A percentile compares a stretch with the other conserved stretches of the same genome.
Conservation (phyloP, 2,113 vertebrate genomes). For the Cynoglossus semilaevis region DNA sequence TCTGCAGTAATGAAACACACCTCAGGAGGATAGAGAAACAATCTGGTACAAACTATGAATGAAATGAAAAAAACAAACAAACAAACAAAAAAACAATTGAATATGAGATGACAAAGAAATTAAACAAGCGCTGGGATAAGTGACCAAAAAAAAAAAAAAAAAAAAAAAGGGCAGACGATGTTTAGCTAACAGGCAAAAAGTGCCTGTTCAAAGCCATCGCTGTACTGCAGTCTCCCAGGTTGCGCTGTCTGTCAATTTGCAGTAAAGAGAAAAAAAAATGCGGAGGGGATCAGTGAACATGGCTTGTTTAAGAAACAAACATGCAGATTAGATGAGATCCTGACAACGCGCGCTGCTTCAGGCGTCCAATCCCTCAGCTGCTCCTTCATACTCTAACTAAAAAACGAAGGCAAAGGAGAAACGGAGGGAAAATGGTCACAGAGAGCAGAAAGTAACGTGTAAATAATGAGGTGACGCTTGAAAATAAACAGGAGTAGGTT, state of each 20-base stretch:
- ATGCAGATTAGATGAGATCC: conserved; percentile 78
- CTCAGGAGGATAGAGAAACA: conserved; percentile 13
- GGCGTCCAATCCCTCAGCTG: conserved; percentile 69
- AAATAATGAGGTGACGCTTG: conserved; percentile 65
- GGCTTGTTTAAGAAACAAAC: conserved; percentile 83
- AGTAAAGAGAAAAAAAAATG: conserved; percentile 31
- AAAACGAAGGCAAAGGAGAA: conserved; percentile 40
- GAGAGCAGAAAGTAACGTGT: conserved; percentile 62
- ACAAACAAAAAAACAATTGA: conserved; percentile 30
- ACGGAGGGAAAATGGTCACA: too few relatives aligned
- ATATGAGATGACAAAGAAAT: conserved; percentile 78
- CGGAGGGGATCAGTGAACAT: conserved; percentile 67
- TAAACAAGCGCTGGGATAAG: conserved; percentile 76
- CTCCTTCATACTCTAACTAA: conserved; percentile 63
- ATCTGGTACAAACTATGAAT: conserved; percentile 46
- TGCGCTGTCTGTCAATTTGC: conserved; percentile 77
- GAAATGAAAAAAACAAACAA: conserved; percentile 21
- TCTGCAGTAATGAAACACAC: conserved; percentile 41
- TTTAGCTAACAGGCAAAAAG: conserved; percentile 80
- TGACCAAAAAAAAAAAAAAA: conserved; percentile 89
- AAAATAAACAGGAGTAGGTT: conserved; percentile 51
- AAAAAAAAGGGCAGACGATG: conserved; percentile 76
- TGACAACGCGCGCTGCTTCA: conserved; percentile 69
- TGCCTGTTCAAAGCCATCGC: conserved; percentile 78
- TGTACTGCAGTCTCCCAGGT: conserved; percentile 79